Evolutionary conservation across 2,888 invertebrate genomes (phyloP).

Genomic region (Ormyrus rosae): DNA sequence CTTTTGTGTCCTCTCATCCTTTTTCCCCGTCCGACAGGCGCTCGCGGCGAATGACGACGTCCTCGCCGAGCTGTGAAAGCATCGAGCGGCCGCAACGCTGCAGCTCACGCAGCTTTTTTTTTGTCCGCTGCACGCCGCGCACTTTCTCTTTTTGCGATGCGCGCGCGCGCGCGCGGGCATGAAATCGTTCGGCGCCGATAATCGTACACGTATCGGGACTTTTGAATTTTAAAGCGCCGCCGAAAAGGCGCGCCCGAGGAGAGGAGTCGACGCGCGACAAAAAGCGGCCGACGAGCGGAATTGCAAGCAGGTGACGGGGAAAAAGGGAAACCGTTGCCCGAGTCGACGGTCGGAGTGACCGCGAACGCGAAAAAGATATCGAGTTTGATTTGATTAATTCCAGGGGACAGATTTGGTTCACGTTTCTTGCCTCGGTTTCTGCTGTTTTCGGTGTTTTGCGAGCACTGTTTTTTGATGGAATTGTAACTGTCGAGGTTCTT

Average conservation of each 20-base stretch:
- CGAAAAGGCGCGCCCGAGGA: neutral
- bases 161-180: constrained; percentile 1
- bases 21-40: neutral
- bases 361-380: no score
- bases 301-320: neutral
- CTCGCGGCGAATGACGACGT: constrained; percentile 3
- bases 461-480: no score
- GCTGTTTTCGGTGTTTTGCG: no score
- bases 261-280: neutral
- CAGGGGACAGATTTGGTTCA: no score
- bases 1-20: constrained; percentile 5
- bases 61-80: constrained; percentile 45
- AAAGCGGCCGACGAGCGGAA: neutral
- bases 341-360: neutral
- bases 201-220: neutral
- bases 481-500: no score
- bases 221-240: neutral
- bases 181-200: neutral
- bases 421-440: no score
- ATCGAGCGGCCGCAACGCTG: constrained; percentile 10
- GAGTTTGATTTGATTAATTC: no score
- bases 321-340: neutral
- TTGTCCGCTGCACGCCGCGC: constrained; percentile 2
- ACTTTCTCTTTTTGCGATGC: constrained; percentile 53
- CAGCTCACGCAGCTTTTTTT: neutral